Evolutionary conservation across 2,113 vertebrate genomes (phyloP).

Genomic region (Percopsis transmontana): DNA sequence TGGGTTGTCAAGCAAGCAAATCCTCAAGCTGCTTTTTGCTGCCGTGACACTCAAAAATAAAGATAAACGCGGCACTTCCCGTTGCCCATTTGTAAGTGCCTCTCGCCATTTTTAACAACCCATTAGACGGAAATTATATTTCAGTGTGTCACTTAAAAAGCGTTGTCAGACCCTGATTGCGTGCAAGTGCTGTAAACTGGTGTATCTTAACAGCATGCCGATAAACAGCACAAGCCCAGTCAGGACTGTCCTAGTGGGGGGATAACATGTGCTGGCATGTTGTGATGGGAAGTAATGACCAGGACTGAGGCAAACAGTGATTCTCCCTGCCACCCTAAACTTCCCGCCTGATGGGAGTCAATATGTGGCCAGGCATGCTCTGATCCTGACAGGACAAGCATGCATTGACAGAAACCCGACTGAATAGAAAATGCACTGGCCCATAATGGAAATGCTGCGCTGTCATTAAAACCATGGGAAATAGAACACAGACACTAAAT

Average conservation of each 20-base stretch:
- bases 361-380: constrained; percentile 28
- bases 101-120: constrained; percentile 10
- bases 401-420: not conserved
- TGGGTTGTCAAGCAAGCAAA: constrained; percentile 31
- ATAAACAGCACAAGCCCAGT: constrained; percentile 2
- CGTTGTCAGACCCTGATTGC: constrained; percentile 9
- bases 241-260: constrained; percentile 1
- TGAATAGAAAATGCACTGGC: not conserved
- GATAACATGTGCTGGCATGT: constrained; percentile 9
- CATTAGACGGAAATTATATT: constrained; percentile 48
- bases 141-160: constrained; percentile 41
- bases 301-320: constrained; percentile 17
- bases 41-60: constrained; percentile 35
- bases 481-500: too few species aligned
- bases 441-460: not conserved
- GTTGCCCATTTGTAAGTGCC: constrained; percentile 21
- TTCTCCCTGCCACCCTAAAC: constrained; percentile 26
- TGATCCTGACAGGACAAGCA: constrained; percentile 27
- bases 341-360: constrained; percentile 26
- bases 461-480: not conserved
- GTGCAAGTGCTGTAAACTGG: constrained; percentile 23
- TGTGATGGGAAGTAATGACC: constrained; percentile 20
- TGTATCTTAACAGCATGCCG: constrained; percentile 9
- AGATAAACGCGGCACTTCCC: constrained; percentile 54
- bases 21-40: constrained; percentile 32